Base-by-base conservation (phyloP, 2,888 invertebrate species). In the Abrostola triplasia region DNA sequence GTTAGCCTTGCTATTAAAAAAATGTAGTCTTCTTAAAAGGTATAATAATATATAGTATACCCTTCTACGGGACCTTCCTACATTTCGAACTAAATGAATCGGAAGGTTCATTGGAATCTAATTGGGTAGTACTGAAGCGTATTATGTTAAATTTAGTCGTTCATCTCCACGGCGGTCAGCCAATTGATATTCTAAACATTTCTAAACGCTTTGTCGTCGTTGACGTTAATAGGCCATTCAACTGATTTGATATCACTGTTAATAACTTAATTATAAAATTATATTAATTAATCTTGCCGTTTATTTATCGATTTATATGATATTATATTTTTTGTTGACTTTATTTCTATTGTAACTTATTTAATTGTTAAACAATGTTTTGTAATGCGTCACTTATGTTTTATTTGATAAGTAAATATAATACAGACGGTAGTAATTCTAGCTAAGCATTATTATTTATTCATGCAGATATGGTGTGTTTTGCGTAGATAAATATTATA, bases 171-270 rank as follows among this genome's bases (percentile, higher is more conserved):
- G 50, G 50, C 42, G 57, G 51, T 49, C 49, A 59, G 53, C 57
- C 65, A 68, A 69, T 70, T 70, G 48, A 36, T 70, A 74, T 72
- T 67, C 62, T 56, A 59, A 57, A 55, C 64, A 50, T 60, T 57
- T 24, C 51, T 57, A 12, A 54, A 56, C 59, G 44, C 7, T 58
- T 66, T 66, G 58, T 50, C 42, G 41, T 60, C 41, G 64, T 65
- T 58, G 51, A 61, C 55, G 42, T 58, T 63, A 57, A 70, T 50
- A 61, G 48, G 24, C 42, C 35, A 62, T 67, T 60, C 60, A 59
- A 40, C 9, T 42, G 12, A 55, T 59, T 54, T 47, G 35, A 12
- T 61, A 10, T 35, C 41, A 44, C 9, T 24, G 47, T 54, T 54
- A 48, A 59, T 13, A 24, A 24, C 1, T 24, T 24, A 24, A 24